Base-by-base conservation (phyloP, 92 coral and sea anemone genomes). In the Actinernus sp. region DNA sequence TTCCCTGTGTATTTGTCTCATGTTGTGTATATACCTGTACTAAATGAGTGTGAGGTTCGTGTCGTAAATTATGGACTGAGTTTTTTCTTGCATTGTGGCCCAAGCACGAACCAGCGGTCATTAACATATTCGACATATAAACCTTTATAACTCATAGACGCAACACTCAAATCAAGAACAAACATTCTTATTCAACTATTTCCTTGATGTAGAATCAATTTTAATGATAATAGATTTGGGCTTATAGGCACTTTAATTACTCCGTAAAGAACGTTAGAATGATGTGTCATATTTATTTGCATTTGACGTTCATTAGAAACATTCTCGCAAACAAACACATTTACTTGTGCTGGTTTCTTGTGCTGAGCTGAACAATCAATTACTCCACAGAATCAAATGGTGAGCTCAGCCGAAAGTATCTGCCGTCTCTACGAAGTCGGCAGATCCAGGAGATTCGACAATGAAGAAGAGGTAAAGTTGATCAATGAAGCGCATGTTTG, bases 371-470 rank as follows among this genome's bases (percentile, higher is more conserved):
- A n/a, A n/a, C n/a, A n/a, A n/a, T n/a, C n/a, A n/a, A n/a, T n/a
- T n/a, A n/a, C 58, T 16, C 43, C 39, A 67, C 78, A 89, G 92
- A 91, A 91, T 59, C 92, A 81, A 45, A 55, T 58, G 9, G 84
- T 78, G 22, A 49, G 89, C 46, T 45, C 52, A 6, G 63, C 86
- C 3, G 98, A 90, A 47, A 93, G 97, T 53, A 78, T 91, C 30
- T 93, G 98, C 51, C 88, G 98, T 2, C 72, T 93, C 18, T 93
- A 90, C 49, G 98, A 93, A 73, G 93, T 93, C 23, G 98, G 98
- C 10, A 65, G 94, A 62, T 71, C 87, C 47, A 82, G 88, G 26
- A 55, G 98, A 46, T 87, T 88, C 49, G 98, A 93, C 55, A 90
- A 81, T 23, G 94, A 89, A 4, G 96, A 93, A 60, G 96, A 89